phyloP scores from a whole-genome alignment of 2,888 invertebrate species.

The Isotomurus palustris region DNA sequence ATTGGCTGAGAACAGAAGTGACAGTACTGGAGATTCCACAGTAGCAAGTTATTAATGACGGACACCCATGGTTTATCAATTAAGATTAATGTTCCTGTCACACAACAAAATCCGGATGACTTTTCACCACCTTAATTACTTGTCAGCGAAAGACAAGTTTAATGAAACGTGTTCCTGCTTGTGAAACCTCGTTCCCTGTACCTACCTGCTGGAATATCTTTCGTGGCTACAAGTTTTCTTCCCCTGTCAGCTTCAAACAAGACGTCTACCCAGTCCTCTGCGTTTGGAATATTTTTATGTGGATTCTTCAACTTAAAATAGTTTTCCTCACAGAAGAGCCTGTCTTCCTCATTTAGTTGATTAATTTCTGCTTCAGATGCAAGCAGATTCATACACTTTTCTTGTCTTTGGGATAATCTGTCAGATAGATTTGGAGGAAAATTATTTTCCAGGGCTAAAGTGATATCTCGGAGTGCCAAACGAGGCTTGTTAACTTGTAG shows the following conservation, averaged over 20 bases:
- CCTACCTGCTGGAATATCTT: constrained; percentile 42
- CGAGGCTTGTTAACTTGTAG: constrained; percentile 23
- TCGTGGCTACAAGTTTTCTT: constrained; percentile 46
- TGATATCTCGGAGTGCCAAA: constrained; percentile 25
- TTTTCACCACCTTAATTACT: too few species aligned
- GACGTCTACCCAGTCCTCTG: constrained; percentile 31
- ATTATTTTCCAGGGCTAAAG: constrained; percentile 13
- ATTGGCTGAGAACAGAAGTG: constrained; percentile 32
- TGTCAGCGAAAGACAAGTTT: too few species aligned
- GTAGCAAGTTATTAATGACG: constrained; percentile 29
- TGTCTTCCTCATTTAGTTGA: neutral
- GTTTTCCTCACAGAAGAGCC: neutral
- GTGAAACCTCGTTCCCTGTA: too few species aligned
- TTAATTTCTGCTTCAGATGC: neutral
- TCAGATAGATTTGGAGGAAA: constrained; percentile 3
- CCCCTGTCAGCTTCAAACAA: constrained; percentile 42
- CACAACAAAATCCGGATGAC: too few species aligned
- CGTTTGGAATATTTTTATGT: constrained; percentile 22
- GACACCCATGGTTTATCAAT: constrained; percentile 36
- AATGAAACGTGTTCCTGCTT: too few species aligned
- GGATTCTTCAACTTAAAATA: constrained; percentile 17
- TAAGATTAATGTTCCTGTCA: constrained; percentile 25
- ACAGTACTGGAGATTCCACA: constrained; percentile 36
- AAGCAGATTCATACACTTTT: neutral
- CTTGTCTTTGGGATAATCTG: neutral